Conservation (phyloP, 1,140 invertebrate genomes). For the Papilio helenus region DNA sequence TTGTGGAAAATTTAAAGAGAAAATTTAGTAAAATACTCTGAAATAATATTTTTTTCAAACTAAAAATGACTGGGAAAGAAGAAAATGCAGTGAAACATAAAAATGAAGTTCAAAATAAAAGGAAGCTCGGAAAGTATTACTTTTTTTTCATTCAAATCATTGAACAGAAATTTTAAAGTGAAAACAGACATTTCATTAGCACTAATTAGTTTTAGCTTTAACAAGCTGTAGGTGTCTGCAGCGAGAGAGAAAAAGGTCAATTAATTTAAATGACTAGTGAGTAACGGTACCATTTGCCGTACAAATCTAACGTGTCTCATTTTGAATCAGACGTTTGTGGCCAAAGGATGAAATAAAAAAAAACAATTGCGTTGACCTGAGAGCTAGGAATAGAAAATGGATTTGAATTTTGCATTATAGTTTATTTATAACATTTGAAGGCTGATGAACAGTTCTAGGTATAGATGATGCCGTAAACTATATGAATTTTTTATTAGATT, state of each 20-base stretch:
- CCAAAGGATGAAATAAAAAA: background rate
- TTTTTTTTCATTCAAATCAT: conserved; percentile 12
- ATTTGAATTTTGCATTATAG: background rate
- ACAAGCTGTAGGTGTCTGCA: conserved; percentile 10
- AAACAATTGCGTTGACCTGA: background rate
- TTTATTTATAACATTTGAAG: background rate
- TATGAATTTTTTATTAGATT: no score
- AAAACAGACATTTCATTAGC: conserved; percentile 25
- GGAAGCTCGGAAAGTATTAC: background rate
- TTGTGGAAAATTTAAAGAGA: conserved; percentile 8
- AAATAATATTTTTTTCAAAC: background rate
- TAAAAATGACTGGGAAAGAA: background rate
- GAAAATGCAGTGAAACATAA: conserved; percentile 1
- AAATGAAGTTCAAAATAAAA: conserved; percentile 14
- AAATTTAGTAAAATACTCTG: background rate
- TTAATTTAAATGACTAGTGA: conserved; percentile 22
- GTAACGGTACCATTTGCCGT: background rate
- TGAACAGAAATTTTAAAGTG: conserved; percentile 25
- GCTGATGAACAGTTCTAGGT: background rate
- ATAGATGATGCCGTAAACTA: no score
- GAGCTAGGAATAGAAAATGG: background rate
- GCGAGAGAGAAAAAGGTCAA: conserved; percentile 5
- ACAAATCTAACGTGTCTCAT: background rate
- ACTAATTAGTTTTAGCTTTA: conserved; percentile 29
- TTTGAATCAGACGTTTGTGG: background rate